These are phyloP conservation scores for Conus ventricosus DNA, from an alignment of 1,140 invertebrate genomes.

Conservation along the genomic window DNA sequence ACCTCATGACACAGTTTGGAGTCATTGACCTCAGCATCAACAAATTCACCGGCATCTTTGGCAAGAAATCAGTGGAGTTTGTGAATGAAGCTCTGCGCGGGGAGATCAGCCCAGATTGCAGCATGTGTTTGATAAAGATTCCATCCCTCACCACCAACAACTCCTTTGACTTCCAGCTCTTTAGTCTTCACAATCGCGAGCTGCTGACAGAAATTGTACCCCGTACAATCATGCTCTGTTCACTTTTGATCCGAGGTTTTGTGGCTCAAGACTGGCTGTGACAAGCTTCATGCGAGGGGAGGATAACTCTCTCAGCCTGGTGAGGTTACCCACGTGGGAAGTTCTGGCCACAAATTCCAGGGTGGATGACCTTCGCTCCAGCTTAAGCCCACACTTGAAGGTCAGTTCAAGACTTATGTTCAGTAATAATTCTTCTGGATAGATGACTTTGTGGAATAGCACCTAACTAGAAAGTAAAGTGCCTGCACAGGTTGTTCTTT, in stretches of 20 bases:
- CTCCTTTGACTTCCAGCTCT: slow-evolving; percentile 67
- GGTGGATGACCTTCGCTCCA: slow-evolving; percentile 65
- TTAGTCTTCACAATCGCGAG: slow-evolving; percentile 63
- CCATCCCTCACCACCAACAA: slow-evolving; percentile 60
- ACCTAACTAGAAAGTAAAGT: no score
- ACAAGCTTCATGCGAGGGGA: slow-evolving; percentile 69
- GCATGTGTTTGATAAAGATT: slow-evolving; percentile 69
- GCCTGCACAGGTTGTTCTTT: no score
- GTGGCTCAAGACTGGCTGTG: slow-evolving; percentile 68
- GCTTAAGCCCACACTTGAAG: slow-evolving; percentile 66
- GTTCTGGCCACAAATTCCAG: slow-evolving; percentile 63
- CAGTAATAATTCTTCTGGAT: no score
- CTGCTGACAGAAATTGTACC: slow-evolving; percentile 63
- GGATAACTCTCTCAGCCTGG: slow-evolving; percentile 70
- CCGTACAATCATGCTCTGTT: slow-evolving; percentile 68
- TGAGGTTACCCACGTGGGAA: slow-evolving; percentile 64
- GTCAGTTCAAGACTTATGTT: background rate
- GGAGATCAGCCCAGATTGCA: slow-evolving; percentile 73
- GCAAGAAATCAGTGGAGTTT: slow-evolving; percentile 70
- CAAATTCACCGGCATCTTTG: slow-evolving; percentile 73
- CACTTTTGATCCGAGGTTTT: slow-evolving; percentile 72
- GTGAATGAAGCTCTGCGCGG: slow-evolving; percentile 71
- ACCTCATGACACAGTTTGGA: slow-evolving; percentile 73
- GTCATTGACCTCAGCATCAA: slow-evolving; percentile 65
- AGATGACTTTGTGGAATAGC: no score